Conservation (phyloP, 37 sponge, comb jelly and placozoan genomes). For the Petrosia ficiformis region DNA sequence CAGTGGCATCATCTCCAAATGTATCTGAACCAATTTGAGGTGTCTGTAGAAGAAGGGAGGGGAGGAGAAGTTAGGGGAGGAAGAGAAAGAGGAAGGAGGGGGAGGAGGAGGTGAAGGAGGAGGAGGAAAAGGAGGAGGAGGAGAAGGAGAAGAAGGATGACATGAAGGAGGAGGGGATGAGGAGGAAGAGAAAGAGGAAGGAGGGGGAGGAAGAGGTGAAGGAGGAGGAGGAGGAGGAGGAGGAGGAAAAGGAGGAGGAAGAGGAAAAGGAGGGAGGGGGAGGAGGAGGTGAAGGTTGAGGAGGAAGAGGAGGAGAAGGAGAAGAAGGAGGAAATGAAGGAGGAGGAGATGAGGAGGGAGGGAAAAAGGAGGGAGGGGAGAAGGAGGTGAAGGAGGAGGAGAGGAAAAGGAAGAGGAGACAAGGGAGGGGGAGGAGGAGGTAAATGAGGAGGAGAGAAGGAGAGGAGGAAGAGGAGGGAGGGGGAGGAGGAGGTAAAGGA, state of each 20-base stretch:
- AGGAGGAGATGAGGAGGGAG: no score
- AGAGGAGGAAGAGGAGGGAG: neutral
- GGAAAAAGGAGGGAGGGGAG: no score
- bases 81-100: neutral
- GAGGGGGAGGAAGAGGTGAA: neutral
- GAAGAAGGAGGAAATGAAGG: slow-evolving; percentile 1
- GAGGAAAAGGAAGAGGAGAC: neutral
- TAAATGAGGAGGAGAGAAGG: neutral
- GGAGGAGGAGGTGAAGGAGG: neutral
- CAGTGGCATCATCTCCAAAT: slow-evolving; percentile 23
- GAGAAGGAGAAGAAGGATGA: neutral
- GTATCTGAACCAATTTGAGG: neutral
- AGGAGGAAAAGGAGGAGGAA: neutral
- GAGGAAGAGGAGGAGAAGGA: slow-evolving; percentile 1
- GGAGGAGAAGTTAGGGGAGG: neutral
- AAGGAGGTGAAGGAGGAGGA: no score
- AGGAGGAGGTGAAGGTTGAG: neutral
- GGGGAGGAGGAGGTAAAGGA: neutral
- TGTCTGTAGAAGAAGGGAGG: neutral
- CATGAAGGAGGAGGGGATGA: neutral
- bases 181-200: neutral
- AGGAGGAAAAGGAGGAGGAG: neutral
- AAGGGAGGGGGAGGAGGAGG: no score
- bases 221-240: neutral
- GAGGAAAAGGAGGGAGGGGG: neutral